Base-by-base conservation (phyloP, 2,888 invertebrate species). In the Leucophora obtusa region DNA sequence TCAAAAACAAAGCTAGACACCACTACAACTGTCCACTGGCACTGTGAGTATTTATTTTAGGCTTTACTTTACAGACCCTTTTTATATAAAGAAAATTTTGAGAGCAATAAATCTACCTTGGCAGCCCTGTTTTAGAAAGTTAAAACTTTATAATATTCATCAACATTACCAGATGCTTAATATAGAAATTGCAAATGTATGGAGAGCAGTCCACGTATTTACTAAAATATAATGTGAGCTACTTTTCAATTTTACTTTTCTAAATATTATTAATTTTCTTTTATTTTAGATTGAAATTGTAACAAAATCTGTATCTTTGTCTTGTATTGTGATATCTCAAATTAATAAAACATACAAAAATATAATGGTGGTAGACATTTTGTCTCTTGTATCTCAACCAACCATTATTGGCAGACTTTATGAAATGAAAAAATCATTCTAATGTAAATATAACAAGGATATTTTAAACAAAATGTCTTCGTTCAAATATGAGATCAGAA, bases 341-440 rank as follows among this genome's bases (percentile, higher is more conserved):
- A 71, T 77, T 71, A 71, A 54, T 66, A 77, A 71, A 66, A 65
- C 47, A 65, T 54, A 71, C 53, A 77, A 60, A 65, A 65, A 58
- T 51, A 77, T 59, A 60, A 58, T 54, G 43, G 21, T 47, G 47
- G 59, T 66, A 75, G 79, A 75, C 75, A 74, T 71, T 71, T 75
- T 68, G 71, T 80, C 79, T 68, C 51, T 62, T 10, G 54, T 43
- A 62, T 51, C 15, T 51, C 53, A 68, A 66, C 15, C 58, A 65
- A 70, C 65, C 35, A 24, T 54, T 77, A 77, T 77, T 77, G 77
- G 77, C 71, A 77, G 77, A 54, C 54, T 33, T 17, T 60, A 17
- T 51, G 53, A 21, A 3, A 59, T 63, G 43, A 14, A n/a, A n/a
- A n/a, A 63, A 65, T 70, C 65, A 70, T 65, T 53, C 58, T 59